Evolutionary conservation across 2,888 invertebrate species (phyloP).

Genomic region (Sylvicola cinctus): DNA sequence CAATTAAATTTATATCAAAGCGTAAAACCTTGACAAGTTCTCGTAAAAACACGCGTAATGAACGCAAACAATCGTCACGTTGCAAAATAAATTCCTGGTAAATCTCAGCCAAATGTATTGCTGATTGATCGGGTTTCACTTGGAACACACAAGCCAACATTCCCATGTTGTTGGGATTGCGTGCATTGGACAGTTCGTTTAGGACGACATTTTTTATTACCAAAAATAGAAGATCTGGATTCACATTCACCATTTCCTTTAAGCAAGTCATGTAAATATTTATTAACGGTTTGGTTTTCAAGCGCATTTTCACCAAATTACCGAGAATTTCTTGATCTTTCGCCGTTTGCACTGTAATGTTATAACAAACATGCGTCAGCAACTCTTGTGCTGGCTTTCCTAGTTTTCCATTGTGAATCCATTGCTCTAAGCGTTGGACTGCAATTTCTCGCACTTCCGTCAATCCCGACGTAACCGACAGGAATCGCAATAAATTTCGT

Average conservation of each 20-base stretch:
- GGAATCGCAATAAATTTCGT: conserved; percentile 66
- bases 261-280: conserved; percentile 76
- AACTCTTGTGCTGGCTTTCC: conserved; percentile 71
- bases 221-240: conserved; percentile 64
- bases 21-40: conserved; percentile 74
- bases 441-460: conserved; percentile 39
- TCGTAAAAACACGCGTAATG: conserved; percentile 63
- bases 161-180: conserved; percentile 90
- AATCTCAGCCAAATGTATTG: conserved; percentile 65
- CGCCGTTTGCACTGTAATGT: conserved; percentile 51
- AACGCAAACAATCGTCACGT: conserved; percentile 76
- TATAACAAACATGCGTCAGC: conserved; percentile 73
- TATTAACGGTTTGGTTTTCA: conserved; percentile 84
- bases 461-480: conserved; percentile 71
- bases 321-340: conserved; percentile 59
- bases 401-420: conserved; percentile 91
- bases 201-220: conserved; percentile 81
- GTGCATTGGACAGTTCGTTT: conserved; percentile 79
- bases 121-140: conserved; percentile 60
- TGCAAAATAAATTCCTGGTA: conserved; percentile 68
- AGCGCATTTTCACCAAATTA: conserved; percentile 67
- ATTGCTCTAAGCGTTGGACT: conserved; percentile 54
- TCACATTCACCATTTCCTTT: conserved; percentile 72
- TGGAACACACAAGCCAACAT: conserved; percentile 78
- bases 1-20: conserved; percentile 58